Evolutionary conservation across 2,888 invertebrate genomes (phyloP), one percentile per base, ranked within the genome.

Genomic region (Andrena flavipes): DNA sequence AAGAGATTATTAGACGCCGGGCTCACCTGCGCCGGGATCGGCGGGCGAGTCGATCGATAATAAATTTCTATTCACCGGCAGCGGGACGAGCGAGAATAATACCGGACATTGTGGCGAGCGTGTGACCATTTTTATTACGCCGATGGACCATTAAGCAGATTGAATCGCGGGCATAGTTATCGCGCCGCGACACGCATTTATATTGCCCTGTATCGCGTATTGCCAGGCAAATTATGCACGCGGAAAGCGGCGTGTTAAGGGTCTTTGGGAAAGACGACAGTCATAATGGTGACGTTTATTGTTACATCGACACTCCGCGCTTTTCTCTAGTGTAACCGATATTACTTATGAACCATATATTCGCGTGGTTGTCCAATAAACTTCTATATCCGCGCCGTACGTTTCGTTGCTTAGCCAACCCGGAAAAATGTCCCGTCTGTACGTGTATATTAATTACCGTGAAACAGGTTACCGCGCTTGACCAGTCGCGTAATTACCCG

Each of bases 401-500:
- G 70, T 74, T 74, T 48, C 65, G 33, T 70, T 67, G 59, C 54
- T 20, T 35, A 13, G 60, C 16, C 16, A 2, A 1, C 23, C 0
- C 1, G 54, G 54, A 75, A 67, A 79, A 74, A 23, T 49, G 51
- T 54, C 63, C 23, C 23, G 56, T 16, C 51, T 10, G 35, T 68
- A 48, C 33, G 59, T 80, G 70, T 80, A 63, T 74, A 75, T 82
- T 82, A 82, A 80, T 74, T 70, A 67, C 67, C 42, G 62, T 33
- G 74, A 71, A 80, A 80, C 75, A 59, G 80, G 74, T 80, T 82
- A 51, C 49, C 42, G 16, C 5, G 49, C 42, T 79, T 67, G 30
- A 42, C 70, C 70, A 73, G 71, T 75, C 74, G 70, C 56, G 67
- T 70, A 80, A 82, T 82, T 82, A 75, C 51, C 29, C 13, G 63